Evolutionary conservation across 2,888 invertebrate species (phyloP), one percentile per base, ranked within the genome.

Genomic region (Drosophila emarginata): DNA sequence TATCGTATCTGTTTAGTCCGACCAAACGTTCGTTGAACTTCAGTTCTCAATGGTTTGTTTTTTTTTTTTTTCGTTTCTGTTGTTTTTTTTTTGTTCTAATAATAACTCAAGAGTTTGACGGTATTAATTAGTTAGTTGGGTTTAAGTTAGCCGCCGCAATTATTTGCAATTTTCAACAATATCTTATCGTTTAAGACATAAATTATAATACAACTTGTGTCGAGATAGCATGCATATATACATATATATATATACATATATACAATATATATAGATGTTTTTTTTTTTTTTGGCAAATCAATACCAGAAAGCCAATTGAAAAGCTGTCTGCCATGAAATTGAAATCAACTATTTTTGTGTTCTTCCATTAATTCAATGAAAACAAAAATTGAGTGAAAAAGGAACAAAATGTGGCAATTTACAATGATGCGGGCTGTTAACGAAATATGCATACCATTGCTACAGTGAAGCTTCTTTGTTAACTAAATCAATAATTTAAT

Each of bases 71-170:
- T n/a, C n/a, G n/a, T n/a, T n/a, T n/a, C n/a, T n/a, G n/a, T n/a
- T 57, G 18, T 68, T 60, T 32, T 26, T 32, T 11, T 60, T 12
- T 36, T 12, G 12, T 40, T 12, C 26, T 37, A 56, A 9, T 7
- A 37, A 18, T 37, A n/a, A 18, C 9, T 21, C n/a, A n/a, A 36
- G 18, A 37, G 37, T 69, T 52, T 36, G n/a, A 23, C 26, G 21
- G 36, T 12, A 11, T 61, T 78, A 78, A 78, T 80, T 78, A 76
- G 78, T 53, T 76, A 69, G 56, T 56, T 56, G 66, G 54, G 76
- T 64, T 66, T 59, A 69, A 57, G 59, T 56, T 67, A 59, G 70
- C 18, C 54, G 37, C 18, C 18, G 59, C 71, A 70, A 70, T 71
- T 71, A 70, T 70, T 56, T 70, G 64, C 70, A 67, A 67, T 67